A percentile compares a stretch with the other conserved stretches of the same genome.
Evolutionary conservation across 2,113 vertebrate genomes (phyloP).

Genomic region (Dendrocopos noguchii): DNA sequence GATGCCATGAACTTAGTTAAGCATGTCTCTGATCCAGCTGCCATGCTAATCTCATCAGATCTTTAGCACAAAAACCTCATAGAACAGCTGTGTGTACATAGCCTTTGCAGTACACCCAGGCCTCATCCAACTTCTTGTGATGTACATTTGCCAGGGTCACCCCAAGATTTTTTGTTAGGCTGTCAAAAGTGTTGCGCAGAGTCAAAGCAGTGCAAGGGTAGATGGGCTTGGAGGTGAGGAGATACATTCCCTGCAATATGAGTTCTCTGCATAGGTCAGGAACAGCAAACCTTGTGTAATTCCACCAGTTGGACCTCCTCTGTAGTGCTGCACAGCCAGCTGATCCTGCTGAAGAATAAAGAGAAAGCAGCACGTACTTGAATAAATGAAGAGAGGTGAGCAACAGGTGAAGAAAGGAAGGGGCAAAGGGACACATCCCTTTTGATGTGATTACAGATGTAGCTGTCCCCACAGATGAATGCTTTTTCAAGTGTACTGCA

Average conservation of each 20-base stretch:
- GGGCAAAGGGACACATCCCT: background rate
- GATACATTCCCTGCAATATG: background rate
- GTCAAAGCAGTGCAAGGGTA: background rate
- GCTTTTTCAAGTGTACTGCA: background rate
- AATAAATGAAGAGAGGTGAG: background rate
- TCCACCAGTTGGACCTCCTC: background rate
- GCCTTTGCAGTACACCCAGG: background rate
- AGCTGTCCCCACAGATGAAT: background rate
- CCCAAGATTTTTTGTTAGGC: background rate
- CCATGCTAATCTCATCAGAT: background rate
- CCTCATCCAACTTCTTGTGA: background rate
- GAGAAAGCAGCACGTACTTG: background rate
- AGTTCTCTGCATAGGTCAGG: background rate
- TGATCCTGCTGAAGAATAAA: background rate
- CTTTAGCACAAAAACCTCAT: background rate
- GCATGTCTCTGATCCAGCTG: background rate
- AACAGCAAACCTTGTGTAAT: background rate
- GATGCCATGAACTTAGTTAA: background rate
- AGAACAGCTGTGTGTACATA: background rate
- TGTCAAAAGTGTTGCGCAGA: background rate
- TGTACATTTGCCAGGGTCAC: background rate
- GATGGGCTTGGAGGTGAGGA: background rate
- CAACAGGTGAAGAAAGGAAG: background rate
- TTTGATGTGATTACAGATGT: background rate
- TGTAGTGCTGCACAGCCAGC: background rate